Evolutionary conservation across 2,797 vertebrate species (phyloP).

Genomic region (Enteromius radiatus): DNA sequence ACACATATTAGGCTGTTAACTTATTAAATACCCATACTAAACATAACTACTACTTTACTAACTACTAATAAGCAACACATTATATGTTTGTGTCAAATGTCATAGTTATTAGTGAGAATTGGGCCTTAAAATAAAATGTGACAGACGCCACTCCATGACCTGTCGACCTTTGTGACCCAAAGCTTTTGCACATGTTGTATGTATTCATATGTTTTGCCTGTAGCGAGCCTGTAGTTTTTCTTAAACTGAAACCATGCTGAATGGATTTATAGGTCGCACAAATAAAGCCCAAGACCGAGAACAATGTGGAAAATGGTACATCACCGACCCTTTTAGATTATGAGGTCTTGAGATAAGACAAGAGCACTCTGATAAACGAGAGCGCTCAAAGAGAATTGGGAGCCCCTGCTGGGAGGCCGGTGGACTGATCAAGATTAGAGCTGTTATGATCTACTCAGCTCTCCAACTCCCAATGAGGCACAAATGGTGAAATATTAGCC

Average conservation of each 20-base stretch:
- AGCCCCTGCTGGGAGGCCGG: slow-evolving; percentile 41
- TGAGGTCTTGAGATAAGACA: slow-evolving; percentile 52
- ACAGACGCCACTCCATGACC: neutral
- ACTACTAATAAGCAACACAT: neutral
- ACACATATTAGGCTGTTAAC: neutral
- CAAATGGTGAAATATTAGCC: slow-evolving; percentile 44
- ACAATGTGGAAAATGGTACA: slow-evolving; percentile 24
- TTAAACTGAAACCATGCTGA: slow-evolving; percentile 2
- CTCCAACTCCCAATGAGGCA: slow-evolving; percentile 19
- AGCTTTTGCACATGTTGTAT: neutral
- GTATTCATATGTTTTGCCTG: neutral
- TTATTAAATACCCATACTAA: neutral
- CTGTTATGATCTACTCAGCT: slow-evolving; percentile 45
- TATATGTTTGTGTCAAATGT: neutral
- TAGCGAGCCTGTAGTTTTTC: neutral
- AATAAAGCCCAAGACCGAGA: slow-evolving; percentile 20
- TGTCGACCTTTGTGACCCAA: neutral
- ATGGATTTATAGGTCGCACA: slow-evolving; percentile 38
- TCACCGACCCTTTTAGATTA: slow-evolving; percentile 40
- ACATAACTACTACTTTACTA: neutral
- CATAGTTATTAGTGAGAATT: neutral
- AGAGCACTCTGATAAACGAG: slow-evolving; percentile 45
- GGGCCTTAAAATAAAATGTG: neutral
- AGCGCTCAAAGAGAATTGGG: slow-evolving; percentile 35
- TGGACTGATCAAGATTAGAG: slow-evolving; percentile 52